Conservation (phyloP, 2,797 vertebrate genomes). For the Melanotaenia trifasciata region DNA sequence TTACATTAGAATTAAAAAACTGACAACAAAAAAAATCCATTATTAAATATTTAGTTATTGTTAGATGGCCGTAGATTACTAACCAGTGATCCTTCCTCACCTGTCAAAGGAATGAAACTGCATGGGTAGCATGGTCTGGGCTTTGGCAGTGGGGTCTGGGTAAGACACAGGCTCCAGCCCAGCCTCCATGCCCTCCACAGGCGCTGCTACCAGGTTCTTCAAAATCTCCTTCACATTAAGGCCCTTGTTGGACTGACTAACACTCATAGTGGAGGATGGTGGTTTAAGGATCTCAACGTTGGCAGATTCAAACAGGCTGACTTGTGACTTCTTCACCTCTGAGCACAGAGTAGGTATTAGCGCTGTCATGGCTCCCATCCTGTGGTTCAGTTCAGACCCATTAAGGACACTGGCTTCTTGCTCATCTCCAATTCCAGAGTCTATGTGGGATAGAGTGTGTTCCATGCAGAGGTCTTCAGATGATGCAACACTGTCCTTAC, state of each 20-base stretch:
- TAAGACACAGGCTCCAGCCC: conserved; percentile 89
- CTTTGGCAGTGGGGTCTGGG: conserved; percentile 88
- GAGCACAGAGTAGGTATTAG: conserved; percentile 90
- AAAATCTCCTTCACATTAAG: conserved; percentile 97
- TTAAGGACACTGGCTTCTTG: conserved; percentile 87
- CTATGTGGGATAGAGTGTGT: conserved; percentile 87
- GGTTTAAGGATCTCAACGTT: conserved; percentile 83
- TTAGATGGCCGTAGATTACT: not conserved
- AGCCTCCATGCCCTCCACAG: conserved; percentile 87
- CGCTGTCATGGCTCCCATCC: conserved; percentile 82
- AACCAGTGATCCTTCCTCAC: conserved; percentile 67
- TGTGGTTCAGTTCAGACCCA: conserved; percentile 86
- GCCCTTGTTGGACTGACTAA: conserved; percentile 90
- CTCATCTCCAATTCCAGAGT: conserved; percentile 92
- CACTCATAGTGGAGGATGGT: conserved; percentile 88
- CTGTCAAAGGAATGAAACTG: conserved; percentile 99
- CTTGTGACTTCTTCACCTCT: conserved; percentile 90
- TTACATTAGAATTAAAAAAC: not conserved
- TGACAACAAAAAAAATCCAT: not conserved
- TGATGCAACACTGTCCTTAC: conserved; percentile 80
- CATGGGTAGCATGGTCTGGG: conserved; percentile 91
- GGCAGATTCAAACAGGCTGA: conserved; percentile 86
- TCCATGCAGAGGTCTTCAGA: conserved; percentile 84
- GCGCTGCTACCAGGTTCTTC: conserved; percentile 95
- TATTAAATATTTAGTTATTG: not conserved